phyloP scores from a whole-genome alignment of 2,113 vertebrate genomes.

The Menura novaehollandiae region DNA sequence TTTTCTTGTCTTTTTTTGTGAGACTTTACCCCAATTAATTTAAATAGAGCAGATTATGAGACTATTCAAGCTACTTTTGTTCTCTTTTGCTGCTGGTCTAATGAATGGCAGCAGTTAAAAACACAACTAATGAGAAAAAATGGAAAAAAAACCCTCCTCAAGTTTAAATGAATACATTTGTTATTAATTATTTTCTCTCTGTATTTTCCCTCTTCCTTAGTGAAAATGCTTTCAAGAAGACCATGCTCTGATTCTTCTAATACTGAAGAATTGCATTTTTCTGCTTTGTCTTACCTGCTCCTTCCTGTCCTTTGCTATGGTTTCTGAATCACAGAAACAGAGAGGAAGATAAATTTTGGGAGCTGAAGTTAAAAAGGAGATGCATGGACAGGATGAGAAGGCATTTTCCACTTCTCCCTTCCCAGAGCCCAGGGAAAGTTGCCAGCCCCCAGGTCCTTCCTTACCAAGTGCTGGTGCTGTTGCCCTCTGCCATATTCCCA shows the following conservation, averaged over 20 bases:
- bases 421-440: background rate
- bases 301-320: background rate
- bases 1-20: background rate
- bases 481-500: background rate
- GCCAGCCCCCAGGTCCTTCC: background rate
- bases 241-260: background rate
- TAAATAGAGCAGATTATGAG: background rate
- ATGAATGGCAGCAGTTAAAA: conserved; percentile 19
- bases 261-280: background rate
- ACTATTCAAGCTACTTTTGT: background rate
- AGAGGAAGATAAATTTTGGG: background rate
- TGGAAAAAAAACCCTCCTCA: background rate
- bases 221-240: background rate
- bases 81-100: conserved; percentile 4
- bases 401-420: background rate
- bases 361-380: background rate
- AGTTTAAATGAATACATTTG: background rate
- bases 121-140: background rate
- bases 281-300: background rate
- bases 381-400: background rate
- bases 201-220: background rate
- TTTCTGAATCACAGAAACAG: background rate
- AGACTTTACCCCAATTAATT: background rate
- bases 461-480: background rate
- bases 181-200: background rate